Percentiles rank a stretch among this genome's conserved stretches.
Evolutionary conservation across 2,113 vertebrate species (phyloP).

Genomic region (Propithecus coquereli): DNA sequence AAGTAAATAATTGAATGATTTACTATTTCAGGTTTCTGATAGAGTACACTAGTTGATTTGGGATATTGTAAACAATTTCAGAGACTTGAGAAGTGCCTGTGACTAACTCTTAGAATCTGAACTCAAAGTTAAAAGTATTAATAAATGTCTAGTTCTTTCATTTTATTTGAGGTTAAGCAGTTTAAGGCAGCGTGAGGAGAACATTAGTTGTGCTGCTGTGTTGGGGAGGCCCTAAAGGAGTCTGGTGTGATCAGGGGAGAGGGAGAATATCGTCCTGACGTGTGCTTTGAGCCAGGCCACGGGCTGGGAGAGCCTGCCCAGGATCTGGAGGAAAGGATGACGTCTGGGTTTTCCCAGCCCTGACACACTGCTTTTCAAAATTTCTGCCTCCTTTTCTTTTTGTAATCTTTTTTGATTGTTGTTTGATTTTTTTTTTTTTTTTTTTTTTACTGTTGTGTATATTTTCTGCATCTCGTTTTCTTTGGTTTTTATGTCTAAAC

Average conservation of each 20-base stretch:
- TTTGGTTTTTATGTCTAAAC: not conserved
- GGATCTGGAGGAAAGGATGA: not conserved
- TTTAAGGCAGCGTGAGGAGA: not conserved
- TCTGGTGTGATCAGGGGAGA: not conserved
- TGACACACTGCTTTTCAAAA: not conserved
- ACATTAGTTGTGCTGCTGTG: not conserved
- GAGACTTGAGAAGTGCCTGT: not conserved
- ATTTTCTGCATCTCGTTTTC: not conserved
- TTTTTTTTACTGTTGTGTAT: not conserved
- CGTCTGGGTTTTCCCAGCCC: not conserved
- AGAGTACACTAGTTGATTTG: not conserved
- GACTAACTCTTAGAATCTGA: not conserved
- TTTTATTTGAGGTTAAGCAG: not conserved
- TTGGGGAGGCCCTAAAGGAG: not conserved
- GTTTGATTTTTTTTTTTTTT: not conserved
- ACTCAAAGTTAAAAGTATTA: not conserved
- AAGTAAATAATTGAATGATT: not conserved
- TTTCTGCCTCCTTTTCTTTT: not conserved
- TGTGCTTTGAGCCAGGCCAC: not conserved
- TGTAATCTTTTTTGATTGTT: not conserved
- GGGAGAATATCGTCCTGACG: not conserved
- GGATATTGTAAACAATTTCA: not conserved
- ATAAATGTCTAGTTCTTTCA: not conserved
- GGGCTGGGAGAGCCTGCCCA: not conserved
- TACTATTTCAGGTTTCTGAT: not conserved